A percentile compares a stretch with the other conserved stretches of the same genome.
Conservation (phyloP, 2,888 invertebrate species). For the Dryobotodes eremita region DNA sequence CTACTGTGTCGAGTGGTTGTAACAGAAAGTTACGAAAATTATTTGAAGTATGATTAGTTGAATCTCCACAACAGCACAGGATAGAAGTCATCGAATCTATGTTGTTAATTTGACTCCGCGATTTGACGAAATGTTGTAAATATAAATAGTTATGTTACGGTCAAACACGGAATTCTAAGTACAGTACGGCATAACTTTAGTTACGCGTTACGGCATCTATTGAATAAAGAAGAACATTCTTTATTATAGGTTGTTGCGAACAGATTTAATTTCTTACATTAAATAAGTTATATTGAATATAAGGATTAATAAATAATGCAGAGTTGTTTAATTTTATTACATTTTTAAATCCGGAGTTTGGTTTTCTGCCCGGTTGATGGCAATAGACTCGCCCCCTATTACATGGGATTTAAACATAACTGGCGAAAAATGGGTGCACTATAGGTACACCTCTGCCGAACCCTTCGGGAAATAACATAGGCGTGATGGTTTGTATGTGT, state of each 20-base stretch:
- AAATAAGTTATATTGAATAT: constrained; percentile 81
- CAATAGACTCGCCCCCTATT: no score
- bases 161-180: constrained; percentile 70
- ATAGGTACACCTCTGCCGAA: no score
- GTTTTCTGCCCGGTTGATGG: no score
- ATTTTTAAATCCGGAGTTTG: no score
- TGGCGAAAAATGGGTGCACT: no score
- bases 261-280: constrained; percentile 81
- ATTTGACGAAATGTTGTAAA: constrained; percentile 73
- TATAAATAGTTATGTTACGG: constrained; percentile 68
- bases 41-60: constrained; percentile 64
- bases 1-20: constrained; percentile 69
- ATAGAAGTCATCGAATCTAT: constrained; percentile 61
- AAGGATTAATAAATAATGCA: constrained; percentile 77
- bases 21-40: constrained; percentile 65
- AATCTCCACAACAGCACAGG: constrained; percentile 66
- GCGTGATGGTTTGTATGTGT: no score
- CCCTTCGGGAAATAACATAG: no score
- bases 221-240: constrained; percentile 79
- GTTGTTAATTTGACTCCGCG: constrained; percentile 67
- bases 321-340: constrained; percentile 55
- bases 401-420: no score
- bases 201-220: constrained; percentile 81
- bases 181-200: constrained; percentile 76
- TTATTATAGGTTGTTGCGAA: constrained; percentile 80